Evolutionary conservation across 2,888 invertebrate species (phyloP), one percentile per base, ranked within the genome.

Genomic region (Temnothorax rugatulus): DNA sequence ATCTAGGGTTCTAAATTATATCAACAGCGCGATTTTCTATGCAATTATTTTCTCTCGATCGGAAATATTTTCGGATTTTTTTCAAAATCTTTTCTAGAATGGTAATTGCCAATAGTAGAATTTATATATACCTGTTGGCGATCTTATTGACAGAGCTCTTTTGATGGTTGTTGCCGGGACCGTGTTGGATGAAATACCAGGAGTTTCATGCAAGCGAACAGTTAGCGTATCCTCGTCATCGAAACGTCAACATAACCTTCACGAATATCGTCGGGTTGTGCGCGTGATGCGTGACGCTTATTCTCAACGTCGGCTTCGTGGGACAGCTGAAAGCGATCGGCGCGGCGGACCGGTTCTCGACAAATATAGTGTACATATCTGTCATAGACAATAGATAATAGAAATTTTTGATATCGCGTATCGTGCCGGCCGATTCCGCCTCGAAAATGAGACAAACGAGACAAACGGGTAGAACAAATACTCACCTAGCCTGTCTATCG

Each of bases 401-500:
- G 52, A 54, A 76, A 75, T 25, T 52, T 63, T 41, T 15, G 25
- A 59, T 47, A 38, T 50, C 29, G 44, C 34, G 29, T 68, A 9
- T 63, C 52, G 29, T 21, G 34, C 18, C 2, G 18, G 9, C 13
- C 25, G 9, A 41, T 47, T 74, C n/a, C 18, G 18, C 25, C 54
- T 29, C 73, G 7, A 29, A 11, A 18, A 44, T n/a, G 29, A n/a
- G n/a, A n/a, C n/a, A n/a, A 85, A 47, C 44, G 38, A 29, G 61
- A 68, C 63, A 59, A 9, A 47, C 13, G 1, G 7, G 1, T 11
- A 21, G 47, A 64, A 69, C 57, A 21, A 68, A 83, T 92, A 93
- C 94, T 95, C 95, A 95, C 96, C 96, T 91, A 96, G 96, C 95
- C 98, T 96, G 95, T 98, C 98, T 89, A 98, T 97, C 83, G 97